Conservation (phyloP, 2,888 invertebrate species). For the Drosophila birchii region DNA sequence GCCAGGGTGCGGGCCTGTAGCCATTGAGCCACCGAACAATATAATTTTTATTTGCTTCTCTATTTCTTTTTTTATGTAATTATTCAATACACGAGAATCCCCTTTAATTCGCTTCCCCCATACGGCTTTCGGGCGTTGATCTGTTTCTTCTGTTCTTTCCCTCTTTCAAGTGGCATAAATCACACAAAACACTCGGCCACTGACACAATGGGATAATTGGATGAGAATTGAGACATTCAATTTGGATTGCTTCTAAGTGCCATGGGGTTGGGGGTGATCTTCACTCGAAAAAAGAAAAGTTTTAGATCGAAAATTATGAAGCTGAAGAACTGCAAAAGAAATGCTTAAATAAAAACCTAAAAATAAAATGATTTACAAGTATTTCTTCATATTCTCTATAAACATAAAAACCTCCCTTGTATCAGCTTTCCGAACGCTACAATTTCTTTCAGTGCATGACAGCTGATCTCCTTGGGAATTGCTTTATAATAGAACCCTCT, state of each 20-base stretch:
- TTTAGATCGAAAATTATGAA: background rate
- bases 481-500: slow-evolving; percentile 10
- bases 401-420: no score
- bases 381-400: background rate
- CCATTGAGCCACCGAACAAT: slow-evolving; percentile 41
- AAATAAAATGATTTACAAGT: background rate
- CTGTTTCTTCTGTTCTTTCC: slow-evolving; percentile 59
- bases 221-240: slow-evolving; percentile 67
- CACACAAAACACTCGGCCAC: slow-evolving; percentile 57
- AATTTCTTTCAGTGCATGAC: background rate
- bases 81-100: slow-evolving; percentile 46
- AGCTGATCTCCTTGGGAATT: slow-evolving; percentile 9
- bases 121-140: slow-evolving; percentile 38
- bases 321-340: background rate
- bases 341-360: no score
- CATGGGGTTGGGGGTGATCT: slow-evolving; percentile 21
- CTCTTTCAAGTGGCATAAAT: slow-evolving; percentile 73
- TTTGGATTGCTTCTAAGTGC: slow-evolving; percentile 23
- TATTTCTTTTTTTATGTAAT: slow-evolving; percentile 53
- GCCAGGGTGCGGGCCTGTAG: slow-evolving; percentile 31
- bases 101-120: slow-evolving; percentile 16
- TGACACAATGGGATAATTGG: slow-evolving; percentile 72
- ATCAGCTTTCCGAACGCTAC: no score
- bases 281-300: background rate
- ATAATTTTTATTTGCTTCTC: slow-evolving; percentile 38